Evolutionary conservation across 1,140 invertebrate genomes (phyloP), one percentile per base, ranked within the genome.

Genomic region (Popillia japonica): DNA sequence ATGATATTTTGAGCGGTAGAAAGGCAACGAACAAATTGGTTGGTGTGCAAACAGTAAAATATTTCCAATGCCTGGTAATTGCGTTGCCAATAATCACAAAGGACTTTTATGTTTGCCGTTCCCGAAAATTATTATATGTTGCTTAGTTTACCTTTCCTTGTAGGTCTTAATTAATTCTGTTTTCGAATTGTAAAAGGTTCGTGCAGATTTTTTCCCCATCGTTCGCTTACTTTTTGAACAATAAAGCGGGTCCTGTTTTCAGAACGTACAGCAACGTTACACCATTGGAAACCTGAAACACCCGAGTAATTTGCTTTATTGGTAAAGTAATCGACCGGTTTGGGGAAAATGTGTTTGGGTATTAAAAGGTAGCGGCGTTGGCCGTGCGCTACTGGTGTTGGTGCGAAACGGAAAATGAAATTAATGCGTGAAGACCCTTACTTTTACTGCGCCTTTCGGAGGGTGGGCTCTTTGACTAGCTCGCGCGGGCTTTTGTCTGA

Each of bases 301-400:
- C 14, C 14, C n/a, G 17, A 55, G 48, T 55, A 55, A 55, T 55
- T 55, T 55, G 48, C 11, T 55, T 55, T 55, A 55, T 55, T 55
- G 48, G 48, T 55, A 55, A 55, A 55, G 48, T 55, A 55, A 55
- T 55, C 48, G 48, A 55, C 48, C 48, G 48, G 48, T 55, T 55
- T 55, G 48, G 48, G 14, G 48, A 55, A 55, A 55, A 55, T 55
- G 48, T 55, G 48, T 55, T 55, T 55, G 48, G 14, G 48, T 17
- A 55, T 55, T 55, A 55, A 7, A 17, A 55, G 48, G 48, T 17
- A 6, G 48, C 48, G 14, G 48, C 48, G 48, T 14, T 17, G 48
- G 11, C 48, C 14, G n/a, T 55, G 14, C 4, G 48, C 17, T 55
- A n/a, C 17, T 55, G 48, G 48, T 4, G 27, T 55, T 17, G 14